Conservation (phyloP, 2,888 invertebrate species). For the Mythimna albipuncta region DNA sequence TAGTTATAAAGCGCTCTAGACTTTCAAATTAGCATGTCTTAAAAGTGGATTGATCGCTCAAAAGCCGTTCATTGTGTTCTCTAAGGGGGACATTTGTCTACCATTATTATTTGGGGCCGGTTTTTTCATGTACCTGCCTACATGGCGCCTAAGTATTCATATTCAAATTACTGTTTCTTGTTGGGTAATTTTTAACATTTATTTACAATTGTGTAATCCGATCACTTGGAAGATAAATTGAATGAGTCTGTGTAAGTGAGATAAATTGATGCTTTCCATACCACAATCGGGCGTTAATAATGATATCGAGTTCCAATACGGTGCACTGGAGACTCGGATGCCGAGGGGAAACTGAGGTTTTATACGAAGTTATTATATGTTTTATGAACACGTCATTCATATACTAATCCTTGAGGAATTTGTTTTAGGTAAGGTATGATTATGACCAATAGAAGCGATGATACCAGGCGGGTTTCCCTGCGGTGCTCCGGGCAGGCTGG, state of each 20-base stretch:
- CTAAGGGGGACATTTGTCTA: constrained; percentile 87
- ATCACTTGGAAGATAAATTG: constrained; percentile 79
- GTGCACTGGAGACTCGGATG: constrained; percentile 28
- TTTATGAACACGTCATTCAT: constrained; percentile 18
- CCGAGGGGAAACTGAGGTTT: constrained; percentile 46
- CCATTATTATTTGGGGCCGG: constrained; percentile 87
- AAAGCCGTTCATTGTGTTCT: constrained; percentile 86
- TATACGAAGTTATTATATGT: constrained; percentile 35
- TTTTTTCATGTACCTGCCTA: constrained; percentile 89
- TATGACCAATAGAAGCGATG: constrained; percentile 55
- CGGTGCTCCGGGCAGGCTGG: constrained; percentile 54
- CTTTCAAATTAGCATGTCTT: constrained; percentile 87
- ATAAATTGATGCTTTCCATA: constrained; percentile 77
- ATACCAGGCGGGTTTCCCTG: constrained; percentile 51
- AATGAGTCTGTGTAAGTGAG: constrained; percentile 78
- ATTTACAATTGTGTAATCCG: constrained; percentile 87
- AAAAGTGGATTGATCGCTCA: constrained; percentile 85
- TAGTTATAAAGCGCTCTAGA: constrained; percentile 79
- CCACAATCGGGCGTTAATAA: constrained; percentile 73
- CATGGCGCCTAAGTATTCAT: constrained; percentile 90
- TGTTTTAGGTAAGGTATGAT: constrained; percentile 27
- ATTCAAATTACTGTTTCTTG: constrained; percentile 88
- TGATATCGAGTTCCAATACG: constrained; percentile 66
- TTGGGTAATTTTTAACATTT: constrained; percentile 88
- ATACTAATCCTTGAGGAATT: constrained; percentile 25